Conservation (phyloP, 1,140 invertebrate genomes). For the Oreohelix idahoensis region DNA sequence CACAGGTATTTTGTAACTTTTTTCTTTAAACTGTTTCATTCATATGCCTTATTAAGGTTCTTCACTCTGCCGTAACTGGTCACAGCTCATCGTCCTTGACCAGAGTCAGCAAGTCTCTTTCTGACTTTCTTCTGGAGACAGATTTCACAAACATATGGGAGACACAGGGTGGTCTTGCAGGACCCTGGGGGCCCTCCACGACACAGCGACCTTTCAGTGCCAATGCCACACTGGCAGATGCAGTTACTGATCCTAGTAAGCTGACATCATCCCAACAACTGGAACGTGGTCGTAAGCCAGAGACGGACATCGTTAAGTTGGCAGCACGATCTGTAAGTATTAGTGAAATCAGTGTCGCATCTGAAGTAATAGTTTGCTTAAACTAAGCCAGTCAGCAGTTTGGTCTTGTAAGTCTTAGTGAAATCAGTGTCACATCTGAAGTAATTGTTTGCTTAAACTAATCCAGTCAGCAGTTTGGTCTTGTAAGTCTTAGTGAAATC, state of each 20-base stretch:
- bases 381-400: too few species aligned
- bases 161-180: conserved; percentile 13
- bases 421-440: too few species aligned
- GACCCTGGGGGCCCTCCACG: background rate
- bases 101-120: conserved; percentile 55
- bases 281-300: conserved; percentile 44
- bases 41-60: too few species aligned
- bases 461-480: too few species aligned
- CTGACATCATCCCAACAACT: conserved; percentile 21
- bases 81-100: conserved; percentile 57
- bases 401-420: too few species aligned
- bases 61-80: conserved; percentile 73
- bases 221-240: conserved; percentile 28
- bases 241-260: conserved; percentile 13
- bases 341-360: too few species aligned
- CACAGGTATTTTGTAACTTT: too few species aligned
- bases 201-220: conserved; percentile 26
- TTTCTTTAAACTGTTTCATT: too few species aligned
- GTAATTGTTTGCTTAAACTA: too few species aligned
- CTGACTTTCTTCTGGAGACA: conserved; percentile 61
- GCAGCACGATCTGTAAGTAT: conserved; percentile 73
- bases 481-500: too few species aligned
- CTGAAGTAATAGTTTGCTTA: too few species aligned
- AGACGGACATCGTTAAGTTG: conserved; percentile 70
- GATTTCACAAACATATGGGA: conserved; percentile 61